These are phyloP conservation scores for Tetranychus urticae DNA, from an alignment of 1,140 invertebrate genomes.

Conservation along the genomic window DNA sequence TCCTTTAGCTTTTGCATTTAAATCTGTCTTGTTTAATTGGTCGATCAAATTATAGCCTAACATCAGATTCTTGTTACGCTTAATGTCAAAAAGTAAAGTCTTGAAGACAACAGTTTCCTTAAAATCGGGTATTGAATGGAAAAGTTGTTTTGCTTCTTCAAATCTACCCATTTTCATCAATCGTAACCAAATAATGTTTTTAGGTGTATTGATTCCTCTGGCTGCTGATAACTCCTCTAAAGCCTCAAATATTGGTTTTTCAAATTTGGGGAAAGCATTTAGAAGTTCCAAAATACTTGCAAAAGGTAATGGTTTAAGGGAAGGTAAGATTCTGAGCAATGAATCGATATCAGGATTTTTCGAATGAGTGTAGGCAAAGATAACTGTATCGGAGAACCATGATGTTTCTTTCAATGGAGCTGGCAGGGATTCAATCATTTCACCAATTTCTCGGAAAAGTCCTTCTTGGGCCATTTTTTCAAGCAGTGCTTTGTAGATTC, in stretches of 20 bases:
- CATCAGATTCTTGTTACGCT: slow-evolving; percentile 1
- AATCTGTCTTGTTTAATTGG: slow-evolving; percentile 2
- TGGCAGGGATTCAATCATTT: background rate
- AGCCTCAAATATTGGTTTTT: background rate
- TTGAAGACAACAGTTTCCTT: background rate
- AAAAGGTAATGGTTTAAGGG: slow-evolving; percentile 1
- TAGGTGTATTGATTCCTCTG: background rate
- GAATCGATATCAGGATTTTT: background rate
- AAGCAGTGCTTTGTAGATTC: background rate
- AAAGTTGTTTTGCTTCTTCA: slow-evolving; percentile 1
- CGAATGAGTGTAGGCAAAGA: background rate
- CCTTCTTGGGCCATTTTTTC: slow-evolving; percentile 4
- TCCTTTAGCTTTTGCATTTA: background rate
- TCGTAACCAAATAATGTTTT: slow-evolving; percentile 7
- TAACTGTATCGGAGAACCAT: background rate
- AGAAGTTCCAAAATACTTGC: background rate
- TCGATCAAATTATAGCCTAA: slow-evolving; percentile 3
- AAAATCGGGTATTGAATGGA: slow-evolving; percentile 1
- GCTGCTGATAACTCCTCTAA: background rate
- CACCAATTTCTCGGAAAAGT: background rate
- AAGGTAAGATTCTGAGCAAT: background rate
- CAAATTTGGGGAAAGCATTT: background rate
- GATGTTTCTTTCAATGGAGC: background rate
- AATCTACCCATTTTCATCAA: slow-evolving; percentile 5
- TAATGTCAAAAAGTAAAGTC: background rate